A percentile compares a stretch with the other conserved stretches of the same genome.
Conservation (phyloP, 1,140 invertebrate species). For the Hyposmocoma kahamanoa region DNA sequence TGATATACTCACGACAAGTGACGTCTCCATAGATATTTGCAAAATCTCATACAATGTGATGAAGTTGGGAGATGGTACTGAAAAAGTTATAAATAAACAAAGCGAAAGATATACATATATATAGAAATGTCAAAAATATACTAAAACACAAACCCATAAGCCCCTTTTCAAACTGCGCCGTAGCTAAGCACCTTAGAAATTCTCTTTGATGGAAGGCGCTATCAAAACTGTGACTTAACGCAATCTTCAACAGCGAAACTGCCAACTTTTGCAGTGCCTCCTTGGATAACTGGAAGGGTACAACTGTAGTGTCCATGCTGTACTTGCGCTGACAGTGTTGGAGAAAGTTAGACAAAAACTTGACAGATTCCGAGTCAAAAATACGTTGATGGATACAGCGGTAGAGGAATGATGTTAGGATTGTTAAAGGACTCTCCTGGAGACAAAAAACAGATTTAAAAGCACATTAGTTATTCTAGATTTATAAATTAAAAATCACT, state of each 20-base stretch:
- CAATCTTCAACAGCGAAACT: constrained; percentile 70
- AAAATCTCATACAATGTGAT: constrained; percentile 68
- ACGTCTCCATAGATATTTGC: constrained; percentile 65
- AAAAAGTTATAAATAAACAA: constrained; percentile 16
- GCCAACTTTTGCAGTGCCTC: constrained; percentile 56
- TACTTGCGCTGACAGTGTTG: constrained; percentile 52
- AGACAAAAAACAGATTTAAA: constrained; percentile 20
- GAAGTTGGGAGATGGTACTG: constrained; percentile 72
- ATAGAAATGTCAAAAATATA: not conserved
- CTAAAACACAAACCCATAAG: constrained; percentile 65
- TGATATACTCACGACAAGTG: constrained; percentile 45
- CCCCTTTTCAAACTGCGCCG: constrained; percentile 70
- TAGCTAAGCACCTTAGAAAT: constrained; percentile 71
- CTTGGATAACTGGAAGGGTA: constrained; percentile 74
- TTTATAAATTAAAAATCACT: not conserved
- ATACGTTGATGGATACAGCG: constrained; percentile 40
- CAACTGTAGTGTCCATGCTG: constrained; percentile 39
- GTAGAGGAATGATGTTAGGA: constrained; percentile 67
- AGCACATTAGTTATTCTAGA: no score
- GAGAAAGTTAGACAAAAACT: constrained; percentile 39
- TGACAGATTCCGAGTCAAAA: constrained; percentile 45
- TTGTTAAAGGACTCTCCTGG: constrained; percentile 76
- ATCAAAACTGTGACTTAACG: constrained; percentile 71
- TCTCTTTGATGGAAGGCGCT: constrained; percentile 75
- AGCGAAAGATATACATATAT: not conserved